phyloP scores from a whole-genome alignment of 2,797 vertebrate species.

The Peromyscus nudipes region DNA sequence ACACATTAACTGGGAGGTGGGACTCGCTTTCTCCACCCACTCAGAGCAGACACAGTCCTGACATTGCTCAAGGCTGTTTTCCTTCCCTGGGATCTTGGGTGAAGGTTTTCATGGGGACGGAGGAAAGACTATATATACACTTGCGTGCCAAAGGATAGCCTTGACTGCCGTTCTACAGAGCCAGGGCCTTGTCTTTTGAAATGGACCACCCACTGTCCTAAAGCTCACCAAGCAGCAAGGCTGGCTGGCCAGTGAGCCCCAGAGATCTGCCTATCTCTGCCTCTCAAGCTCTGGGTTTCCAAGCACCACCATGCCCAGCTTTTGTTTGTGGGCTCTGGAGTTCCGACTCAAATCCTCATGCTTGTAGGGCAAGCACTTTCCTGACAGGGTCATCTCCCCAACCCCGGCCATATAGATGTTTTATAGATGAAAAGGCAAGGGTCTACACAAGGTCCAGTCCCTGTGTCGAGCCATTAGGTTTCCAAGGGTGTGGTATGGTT shows the following conservation, averaged over 20 bases:
- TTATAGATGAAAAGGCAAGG: background rate
- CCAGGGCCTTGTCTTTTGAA: background rate
- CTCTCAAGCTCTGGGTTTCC: background rate
- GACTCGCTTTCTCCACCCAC: background rate
- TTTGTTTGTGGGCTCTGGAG: background rate
- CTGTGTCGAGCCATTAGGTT: background rate
- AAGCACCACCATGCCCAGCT: background rate
- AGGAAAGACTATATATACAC: background rate
- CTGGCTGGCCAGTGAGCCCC: background rate
- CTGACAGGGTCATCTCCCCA: background rate
- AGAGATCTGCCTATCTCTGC: background rate
- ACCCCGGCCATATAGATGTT: background rate
- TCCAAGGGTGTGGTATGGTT: background rate
- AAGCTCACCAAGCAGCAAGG: background rate
- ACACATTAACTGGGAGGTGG: background rate
- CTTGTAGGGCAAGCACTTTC: background rate
- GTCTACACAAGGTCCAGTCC: background rate
- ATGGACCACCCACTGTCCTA: background rate
- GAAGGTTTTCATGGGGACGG: constrained; percentile 36
- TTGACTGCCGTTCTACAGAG: background rate
- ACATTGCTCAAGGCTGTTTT: background rate
- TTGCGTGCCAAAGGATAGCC: background rate
- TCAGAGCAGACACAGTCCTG: constrained; percentile 11
- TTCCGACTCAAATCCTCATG: background rate
- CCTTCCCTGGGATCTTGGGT: constrained; percentile 71